Evolutionary conservation across 2,797 vertebrate genomes (phyloP).

Genomic region (Cottoperca gobio): DNA sequence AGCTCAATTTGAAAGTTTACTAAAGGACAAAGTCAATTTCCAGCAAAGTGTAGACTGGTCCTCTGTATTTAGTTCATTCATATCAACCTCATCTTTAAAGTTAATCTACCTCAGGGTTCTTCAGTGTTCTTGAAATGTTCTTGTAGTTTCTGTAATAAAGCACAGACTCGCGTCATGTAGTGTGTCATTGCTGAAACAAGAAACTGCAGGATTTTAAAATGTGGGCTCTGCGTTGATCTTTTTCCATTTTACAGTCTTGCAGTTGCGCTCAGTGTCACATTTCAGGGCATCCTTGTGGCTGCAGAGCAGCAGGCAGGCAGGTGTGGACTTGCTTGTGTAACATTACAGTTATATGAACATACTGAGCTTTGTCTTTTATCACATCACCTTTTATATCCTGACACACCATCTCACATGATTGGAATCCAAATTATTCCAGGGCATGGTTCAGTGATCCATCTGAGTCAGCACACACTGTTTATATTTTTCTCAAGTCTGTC

Average conservation of each 20-base stretch:
- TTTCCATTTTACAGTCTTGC: neutral
- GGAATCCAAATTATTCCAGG: constrained; percentile 43
- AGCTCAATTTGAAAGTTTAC: too few relatives aligned
- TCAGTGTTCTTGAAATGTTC: too few relatives aligned
- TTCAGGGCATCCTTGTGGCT: neutral
- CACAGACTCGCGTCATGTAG: neutral
- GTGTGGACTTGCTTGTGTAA: neutral
- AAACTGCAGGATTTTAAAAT: neutral
- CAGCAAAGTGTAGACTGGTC: too few relatives aligned
- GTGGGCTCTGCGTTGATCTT: neutral
- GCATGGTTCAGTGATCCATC: constrained; percentile 9
- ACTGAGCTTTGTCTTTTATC: constrained; percentile 1
- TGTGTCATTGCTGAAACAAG: neutral
- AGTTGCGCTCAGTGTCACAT: neutral
- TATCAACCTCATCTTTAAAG: too few relatives aligned
- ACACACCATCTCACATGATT: neutral
- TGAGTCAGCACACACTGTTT: neutral
- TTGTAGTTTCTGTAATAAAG: too few relatives aligned
- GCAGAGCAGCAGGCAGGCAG: constrained; percentile 2
- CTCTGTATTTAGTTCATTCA: too few relatives aligned
- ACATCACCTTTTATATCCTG: constrained; percentile 5
- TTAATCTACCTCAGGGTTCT: too few relatives aligned
- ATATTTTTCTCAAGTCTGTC: constrained; percentile 11
- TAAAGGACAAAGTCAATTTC: too few relatives aligned
- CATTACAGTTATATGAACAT: neutral